Evolutionary conservation across 2,888 invertebrate genomes (phyloP).

Genomic region (Luffia ferchaultella): DNA sequence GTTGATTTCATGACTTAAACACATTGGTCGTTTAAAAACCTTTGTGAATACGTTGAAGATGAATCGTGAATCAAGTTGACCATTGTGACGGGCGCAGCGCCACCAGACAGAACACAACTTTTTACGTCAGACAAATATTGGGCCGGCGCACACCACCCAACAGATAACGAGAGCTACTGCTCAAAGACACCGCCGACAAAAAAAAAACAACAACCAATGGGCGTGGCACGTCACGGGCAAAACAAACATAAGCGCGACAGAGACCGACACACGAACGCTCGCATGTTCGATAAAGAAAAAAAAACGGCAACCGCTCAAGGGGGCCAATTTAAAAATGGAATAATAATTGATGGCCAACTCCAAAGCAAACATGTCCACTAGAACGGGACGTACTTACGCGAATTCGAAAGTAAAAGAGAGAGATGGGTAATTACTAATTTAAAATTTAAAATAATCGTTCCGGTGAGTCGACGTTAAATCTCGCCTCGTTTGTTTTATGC

Average conservation of each 20-base stretch:
- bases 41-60: too few species aligned
- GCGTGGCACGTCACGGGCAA: slow-evolving; percentile 63
- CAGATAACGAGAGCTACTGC: slow-evolving; percentile 61
- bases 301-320: slow-evolving; percentile 40
- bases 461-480: slow-evolving; percentile 49
- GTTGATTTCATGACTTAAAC: too few species aligned
- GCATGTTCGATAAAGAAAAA: slow-evolving; percentile 22
- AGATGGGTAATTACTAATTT: slow-evolving; percentile 28
- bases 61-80: too few species aligned
- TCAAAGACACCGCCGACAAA: slow-evolving; percentile 43
- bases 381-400: slow-evolving; percentile 55
- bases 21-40: too few species aligned
- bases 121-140: not conserved
- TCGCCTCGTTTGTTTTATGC: slow-evolving; percentile 27
- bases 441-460: slow-evolving; percentile 42
- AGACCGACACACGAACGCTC: slow-evolving; percentile 22
- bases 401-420: slow-evolving; percentile 11
- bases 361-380: slow-evolving; percentile 63
- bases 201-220: slow-evolving; percentile 23
- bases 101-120: too few species aligned
- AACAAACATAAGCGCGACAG: slow-evolving; percentile 51
- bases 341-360: slow-evolving; percentile 59
- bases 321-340: slow-evolving; percentile 57
- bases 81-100: too few species aligned
- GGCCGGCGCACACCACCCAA: slow-evolving; percentile 11